Evolutionary conservation across 2,113 vertebrate genomes (phyloP).

Genomic region (Marcusenius ussheri): DNA sequence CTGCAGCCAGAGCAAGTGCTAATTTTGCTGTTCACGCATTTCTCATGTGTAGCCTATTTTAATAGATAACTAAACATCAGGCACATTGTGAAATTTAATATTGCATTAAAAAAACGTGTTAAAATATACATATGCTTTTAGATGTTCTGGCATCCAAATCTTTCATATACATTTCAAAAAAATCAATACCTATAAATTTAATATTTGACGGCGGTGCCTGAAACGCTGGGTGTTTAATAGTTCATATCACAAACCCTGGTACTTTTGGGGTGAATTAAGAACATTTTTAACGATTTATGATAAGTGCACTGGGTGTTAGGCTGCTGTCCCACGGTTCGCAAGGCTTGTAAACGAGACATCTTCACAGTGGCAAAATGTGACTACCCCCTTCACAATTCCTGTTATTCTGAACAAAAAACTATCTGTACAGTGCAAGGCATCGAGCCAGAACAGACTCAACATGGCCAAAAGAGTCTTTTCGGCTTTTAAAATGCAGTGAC

Average conservation of each 20-base stretch:
- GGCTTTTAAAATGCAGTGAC: slow-evolving; percentile 15
- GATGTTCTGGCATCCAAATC: not conserved
- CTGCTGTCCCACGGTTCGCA: not conserved
- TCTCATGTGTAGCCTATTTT: not conserved
- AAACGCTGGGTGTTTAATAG: not conserved
- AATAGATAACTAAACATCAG: not conserved
- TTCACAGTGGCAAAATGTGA: not conserved
- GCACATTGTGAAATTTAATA: not conserved
- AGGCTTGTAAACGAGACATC: not conserved
- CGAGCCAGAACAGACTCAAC: not conserved
- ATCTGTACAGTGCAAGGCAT: not conserved
- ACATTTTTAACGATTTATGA: not conserved
- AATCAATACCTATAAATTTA: not conserved
- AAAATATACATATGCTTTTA: not conserved
- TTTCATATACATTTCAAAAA: not conserved
- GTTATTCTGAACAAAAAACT: not conserved
- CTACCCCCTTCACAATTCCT: not conserved
- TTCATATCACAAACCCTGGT: not conserved
- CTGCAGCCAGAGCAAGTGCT: not conserved
- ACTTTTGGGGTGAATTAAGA: not conserved
- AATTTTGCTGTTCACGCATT: not conserved
- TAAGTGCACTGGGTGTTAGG: not conserved
- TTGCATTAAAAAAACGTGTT: not conserved
- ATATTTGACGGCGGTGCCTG: not conserved
- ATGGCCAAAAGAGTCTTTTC: not conserved